Evolutionary conservation across 2,797 vertebrate genomes (phyloP), one percentile per base, ranked within the genome.

Genomic region (Nothura maculosa): DNA sequence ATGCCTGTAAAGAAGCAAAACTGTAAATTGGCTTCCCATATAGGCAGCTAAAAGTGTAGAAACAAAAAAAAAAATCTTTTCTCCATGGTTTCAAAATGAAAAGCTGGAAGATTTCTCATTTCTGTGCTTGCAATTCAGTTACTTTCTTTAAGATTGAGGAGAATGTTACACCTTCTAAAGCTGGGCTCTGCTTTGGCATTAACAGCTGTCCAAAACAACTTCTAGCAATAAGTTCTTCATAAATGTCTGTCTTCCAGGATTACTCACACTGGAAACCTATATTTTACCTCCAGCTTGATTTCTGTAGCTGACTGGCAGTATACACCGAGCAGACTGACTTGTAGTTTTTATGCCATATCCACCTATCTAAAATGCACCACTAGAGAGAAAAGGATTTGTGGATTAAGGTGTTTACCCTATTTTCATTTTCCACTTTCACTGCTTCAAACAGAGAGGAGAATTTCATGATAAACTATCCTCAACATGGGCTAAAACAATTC

Each of bases 381-480:
- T 48, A 74, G 38, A 90, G 40, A 87, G 63, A 79, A 93, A 81
- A 85, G 42, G 13, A 83, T 86, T 92, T 61, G 10, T 55, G 36
- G 80, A 90, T 88, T 92, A 67, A 85, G 54, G 34, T 32, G 48
- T 82, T 90, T 91, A 73, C 47, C 28, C 12, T 76, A 20, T 70
- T 91, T 96, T 80, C 19, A 63, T 87, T 87, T 89, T 92, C 64
- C 78, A 9, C 87, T 95, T 87, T 89, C 63, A 72, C 47, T 48
- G 74, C 50, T 43, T 85, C 43, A 82, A 92, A 91, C 10, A 79
- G 72, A 91, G 90, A 72, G 43, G 43, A 87, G 81, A 91, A 95
- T 95, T 95, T 93, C 57, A 8, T 62, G 20, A 89, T 78, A 96
- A 95, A 96, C 83, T 95, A 94, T 91, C 54, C 79, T 34, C 81